Percentiles rank a stretch among this genome's conserved stretches.
Conservation (phyloP, 2,888 invertebrate genomes). For the Callimorpha dominula region DNA sequence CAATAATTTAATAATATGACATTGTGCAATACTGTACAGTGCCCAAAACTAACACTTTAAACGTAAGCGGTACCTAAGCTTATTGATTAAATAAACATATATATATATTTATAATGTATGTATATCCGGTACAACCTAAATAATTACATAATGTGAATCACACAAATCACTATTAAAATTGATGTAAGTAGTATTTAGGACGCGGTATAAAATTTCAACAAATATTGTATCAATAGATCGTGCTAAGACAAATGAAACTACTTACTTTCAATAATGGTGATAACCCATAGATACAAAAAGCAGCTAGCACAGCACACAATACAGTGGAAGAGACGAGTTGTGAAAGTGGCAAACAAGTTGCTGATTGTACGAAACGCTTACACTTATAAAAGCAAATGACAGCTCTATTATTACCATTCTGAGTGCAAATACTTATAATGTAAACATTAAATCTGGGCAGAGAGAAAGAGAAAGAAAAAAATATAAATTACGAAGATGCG, state of each 20-base stretch:
- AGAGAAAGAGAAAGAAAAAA: conserved; percentile 73
- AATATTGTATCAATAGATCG: conserved; percentile 69
- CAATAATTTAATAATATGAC: conserved; percentile 53
- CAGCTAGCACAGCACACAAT: conserved; percentile 87
- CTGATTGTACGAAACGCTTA: conserved; percentile 85
- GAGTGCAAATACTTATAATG: conserved; percentile 78
- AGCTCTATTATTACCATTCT: conserved; percentile 87
- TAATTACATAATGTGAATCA: conserved; percentile 45
- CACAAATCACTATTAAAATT: conserved; percentile 38
- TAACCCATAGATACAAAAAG: conserved; percentile 86
- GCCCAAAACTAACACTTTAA: conserved; percentile 68
- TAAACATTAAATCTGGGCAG: conserved; percentile 77
- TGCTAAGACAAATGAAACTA: conserved; percentile 80
- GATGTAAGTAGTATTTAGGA: conserved; percentile 44
- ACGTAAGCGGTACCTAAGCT: conserved; percentile 57
- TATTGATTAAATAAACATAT: conserved; percentile 23
- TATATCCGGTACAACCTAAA: conserved; percentile 39
- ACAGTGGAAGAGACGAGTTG: conserved; percentile 86
- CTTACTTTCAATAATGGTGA: conserved; percentile 82
- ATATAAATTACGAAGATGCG: conserved; percentile 48
- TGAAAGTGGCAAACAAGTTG: conserved; percentile 84
- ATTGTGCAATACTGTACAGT: conserved; percentile 83
- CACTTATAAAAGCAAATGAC: conserved; percentile 85
- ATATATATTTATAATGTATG: conserved; percentile 19
- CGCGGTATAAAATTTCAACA: conserved; percentile 45